Percentiles rank a stretch among this genome's conserved stretches.
Evolutionary conservation across 53 echinoderm and acorn worm species (phyloP).

Genomic region (Echinometra lucunter): DNA sequence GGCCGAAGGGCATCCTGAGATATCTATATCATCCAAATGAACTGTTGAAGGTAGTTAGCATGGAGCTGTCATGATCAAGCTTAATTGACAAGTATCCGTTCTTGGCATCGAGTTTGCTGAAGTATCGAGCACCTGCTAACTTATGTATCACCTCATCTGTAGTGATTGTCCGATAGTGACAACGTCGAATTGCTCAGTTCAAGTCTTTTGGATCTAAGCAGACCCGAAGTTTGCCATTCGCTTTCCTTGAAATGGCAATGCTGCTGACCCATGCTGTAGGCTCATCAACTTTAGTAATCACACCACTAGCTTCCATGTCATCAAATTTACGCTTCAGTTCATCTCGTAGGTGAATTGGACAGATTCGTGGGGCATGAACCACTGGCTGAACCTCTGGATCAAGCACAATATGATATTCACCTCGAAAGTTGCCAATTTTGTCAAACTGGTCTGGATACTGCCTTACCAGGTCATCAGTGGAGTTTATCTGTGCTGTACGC

Average conservation of each 20-base stretch:
- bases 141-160: constrained; percentile 63
- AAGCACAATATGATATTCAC: constrained; percentile 71
- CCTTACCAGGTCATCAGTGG: no score
- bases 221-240: constrained; percentile 55
- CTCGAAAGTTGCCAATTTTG: constrained; percentile 67
- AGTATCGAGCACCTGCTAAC: background rate
- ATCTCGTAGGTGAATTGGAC: no score
- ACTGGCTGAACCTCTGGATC: background rate
- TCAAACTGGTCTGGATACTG: constrained; percentile 54
- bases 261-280: constrained; percentile 73
- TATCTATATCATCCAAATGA: background rate
- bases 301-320: constrained; percentile 30
- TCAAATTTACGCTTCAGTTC: constrained; percentile 60
- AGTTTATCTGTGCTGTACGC: no score
- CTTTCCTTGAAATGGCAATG: constrained; percentile 36
- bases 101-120: constrained; percentile 14
- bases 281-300: constrained; percentile 61
- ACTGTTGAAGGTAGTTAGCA: constrained; percentile 28
- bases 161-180: constrained; percentile 71
- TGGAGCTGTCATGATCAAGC: background rate
- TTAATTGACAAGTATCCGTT: constrained; percentile 25
- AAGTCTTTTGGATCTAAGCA: constrained; percentile 69
- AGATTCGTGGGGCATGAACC: no score
- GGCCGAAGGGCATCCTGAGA: background rate
- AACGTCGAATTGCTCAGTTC: constrained; percentile 66